Evolutionary conservation across 2,113 vertebrate genomes (phyloP).

Genomic region (Sprattus sprattus): DNA sequence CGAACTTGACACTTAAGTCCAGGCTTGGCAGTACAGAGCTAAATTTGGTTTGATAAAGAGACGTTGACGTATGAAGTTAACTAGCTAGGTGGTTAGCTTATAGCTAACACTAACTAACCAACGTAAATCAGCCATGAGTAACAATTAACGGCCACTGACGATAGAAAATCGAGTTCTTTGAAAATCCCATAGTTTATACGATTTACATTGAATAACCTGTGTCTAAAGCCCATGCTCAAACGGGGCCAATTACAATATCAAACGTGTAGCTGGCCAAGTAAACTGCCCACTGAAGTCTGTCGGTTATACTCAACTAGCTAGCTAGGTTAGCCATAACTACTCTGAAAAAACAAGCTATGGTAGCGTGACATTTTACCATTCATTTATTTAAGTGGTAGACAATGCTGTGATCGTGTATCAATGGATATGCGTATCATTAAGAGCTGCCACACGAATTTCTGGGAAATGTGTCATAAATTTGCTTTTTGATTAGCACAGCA

Average conservation of each 20-base stretch:
- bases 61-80: background rate
- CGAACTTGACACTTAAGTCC: background rate
- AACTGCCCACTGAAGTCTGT: background rate
- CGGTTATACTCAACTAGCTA: background rate
- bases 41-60: constrained; percentile 4
- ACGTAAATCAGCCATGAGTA: background rate
- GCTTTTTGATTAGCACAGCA: constrained; percentile 3
- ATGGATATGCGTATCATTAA: background rate
- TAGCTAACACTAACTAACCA: background rate
- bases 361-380: background rate
- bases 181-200: background rate
- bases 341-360: background rate
- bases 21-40: background rate
- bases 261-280: background rate
- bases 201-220: background rate
- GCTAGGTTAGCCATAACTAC: background rate
- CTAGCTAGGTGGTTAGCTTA: constrained; percentile 2
- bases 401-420: background rate
- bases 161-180: background rate
- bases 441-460: background rate
- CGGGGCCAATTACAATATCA: background rate
- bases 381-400: background rate
- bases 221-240: background rate
- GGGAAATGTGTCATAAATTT: background rate
- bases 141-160: background rate